Conservation (phyloP, 2,888 invertebrate genomes). For the Peribatodes rhomboidaria region DNA sequence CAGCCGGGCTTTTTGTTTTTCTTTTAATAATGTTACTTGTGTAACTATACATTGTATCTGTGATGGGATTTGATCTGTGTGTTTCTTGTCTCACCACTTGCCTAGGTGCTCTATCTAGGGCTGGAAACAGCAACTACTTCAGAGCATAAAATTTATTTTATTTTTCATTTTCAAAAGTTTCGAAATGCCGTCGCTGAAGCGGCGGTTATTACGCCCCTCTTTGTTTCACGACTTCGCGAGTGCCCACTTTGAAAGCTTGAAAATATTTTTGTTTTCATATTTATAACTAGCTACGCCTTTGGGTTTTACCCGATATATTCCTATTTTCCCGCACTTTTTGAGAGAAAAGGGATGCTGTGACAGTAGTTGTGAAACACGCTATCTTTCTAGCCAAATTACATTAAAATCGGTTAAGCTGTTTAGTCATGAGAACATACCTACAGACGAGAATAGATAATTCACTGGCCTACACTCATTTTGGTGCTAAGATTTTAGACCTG, state of each 20-base stretch:
- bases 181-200: slow-evolving; percentile 43
- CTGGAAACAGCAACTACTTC: slow-evolving; percentile 57
- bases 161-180: slow-evolving; percentile 52
- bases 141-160: slow-evolving; percentile 51
- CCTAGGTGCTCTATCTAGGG: slow-evolving; percentile 60
- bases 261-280: slow-evolving; percentile 28
- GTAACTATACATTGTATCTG: too few species aligned
- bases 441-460: too few species aligned
- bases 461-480: too few species aligned
- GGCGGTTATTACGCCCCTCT: slow-evolving; percentile 50
- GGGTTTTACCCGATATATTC: neutral
- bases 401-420: too few species aligned
- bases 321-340: neutral
- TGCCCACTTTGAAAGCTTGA: slow-evolving; percentile 39
- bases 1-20: too few species aligned
- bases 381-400: too few species aligned
- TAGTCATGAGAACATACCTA: too few species aligned
- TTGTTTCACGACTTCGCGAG: slow-evolving; percentile 53
- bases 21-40: too few species aligned
- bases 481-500: too few species aligned
- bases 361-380: too few species aligned
- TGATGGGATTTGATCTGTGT: too few species aligned
- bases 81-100: slow-evolving; percentile 48
- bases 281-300: neutral
- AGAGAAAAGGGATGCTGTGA: neutral